Evolutionary conservation across 92 coral and sea anemone species (phyloP).

Genomic region (Phenganax stokvisi): DNA sequence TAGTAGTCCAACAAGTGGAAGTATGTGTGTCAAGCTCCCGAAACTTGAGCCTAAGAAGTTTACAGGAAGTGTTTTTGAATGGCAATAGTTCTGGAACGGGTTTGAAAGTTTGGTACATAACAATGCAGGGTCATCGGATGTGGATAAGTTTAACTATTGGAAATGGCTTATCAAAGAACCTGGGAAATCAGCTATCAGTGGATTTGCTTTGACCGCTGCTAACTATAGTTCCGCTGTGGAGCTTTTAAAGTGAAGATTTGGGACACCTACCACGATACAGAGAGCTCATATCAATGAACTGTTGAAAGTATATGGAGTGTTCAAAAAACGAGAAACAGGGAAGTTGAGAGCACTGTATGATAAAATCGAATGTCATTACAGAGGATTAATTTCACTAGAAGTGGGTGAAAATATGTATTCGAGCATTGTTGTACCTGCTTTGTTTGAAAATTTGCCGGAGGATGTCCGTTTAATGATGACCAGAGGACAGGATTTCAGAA

Average conservation of each 20-base stretch:
- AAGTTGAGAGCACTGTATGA: neutral
- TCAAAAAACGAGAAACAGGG: neutral
- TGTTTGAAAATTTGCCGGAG: constrained; percentile 8
- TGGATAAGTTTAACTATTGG: neutral
- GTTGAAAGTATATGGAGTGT: neutral
- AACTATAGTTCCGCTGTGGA: constrained; percentile 4
- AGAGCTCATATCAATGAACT: neutral
- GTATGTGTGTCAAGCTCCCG: constrained; percentile 18
- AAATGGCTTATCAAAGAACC: constrained; percentile 1
- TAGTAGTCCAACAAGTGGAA: neutral
- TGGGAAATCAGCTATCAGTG: constrained; percentile 1
- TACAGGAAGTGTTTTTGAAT: neutral
- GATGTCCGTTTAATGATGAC: neutral
- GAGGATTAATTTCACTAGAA: too few species aligned
- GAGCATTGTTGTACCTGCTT: neutral
- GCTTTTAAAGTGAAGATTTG: neutral
- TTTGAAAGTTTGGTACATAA: neutral
- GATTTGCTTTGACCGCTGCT: constrained; percentile 5
- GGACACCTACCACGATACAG: neutral
- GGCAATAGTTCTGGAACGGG: constrained; percentile 6
- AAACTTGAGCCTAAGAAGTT: constrained; percentile 4
- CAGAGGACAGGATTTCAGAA: neutral
- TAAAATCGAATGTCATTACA: too few species aligned
- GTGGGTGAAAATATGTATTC: neutral
- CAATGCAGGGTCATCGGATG: neutral